Conservation (phyloP, 1,140 invertebrate genomes). For the Drosophila dunni region DNA sequence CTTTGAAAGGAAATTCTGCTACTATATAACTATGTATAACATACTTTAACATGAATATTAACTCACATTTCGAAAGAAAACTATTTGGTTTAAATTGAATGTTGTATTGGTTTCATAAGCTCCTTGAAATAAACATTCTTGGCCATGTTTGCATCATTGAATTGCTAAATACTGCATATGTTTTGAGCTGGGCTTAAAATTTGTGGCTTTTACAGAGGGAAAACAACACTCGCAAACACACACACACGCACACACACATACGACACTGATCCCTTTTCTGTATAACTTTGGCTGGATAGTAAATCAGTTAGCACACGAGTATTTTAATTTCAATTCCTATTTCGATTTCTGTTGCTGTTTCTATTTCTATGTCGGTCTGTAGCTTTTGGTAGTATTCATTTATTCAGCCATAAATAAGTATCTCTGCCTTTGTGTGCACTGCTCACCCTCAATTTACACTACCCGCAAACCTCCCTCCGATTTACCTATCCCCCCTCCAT, state of each 20-base stretch:
- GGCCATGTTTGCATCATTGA: too few species aligned
- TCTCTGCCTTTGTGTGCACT: background rate
- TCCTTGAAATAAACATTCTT: too few species aligned
- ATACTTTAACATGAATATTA: too few species aligned
- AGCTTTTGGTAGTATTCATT: constrained; percentile 18
- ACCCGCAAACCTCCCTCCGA: too few species aligned
- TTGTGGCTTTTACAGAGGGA: background rate
- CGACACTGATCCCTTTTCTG: background rate
- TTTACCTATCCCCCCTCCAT: background rate
- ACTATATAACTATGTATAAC: too few species aligned
- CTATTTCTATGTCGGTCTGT: background rate
- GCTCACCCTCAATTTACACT: constrained; percentile 12
- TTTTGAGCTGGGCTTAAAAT: too few species aligned
- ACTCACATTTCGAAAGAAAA: too few species aligned
- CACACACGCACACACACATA: background rate
- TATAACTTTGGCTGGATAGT: background rate
- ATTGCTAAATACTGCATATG: too few species aligned
- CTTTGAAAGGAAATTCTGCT: too few species aligned
- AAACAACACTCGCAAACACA: constrained; percentile 4
- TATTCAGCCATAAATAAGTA: constrained; percentile 38
- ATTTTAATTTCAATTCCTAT: background rate
- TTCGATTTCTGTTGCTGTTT: constrained; percentile 8
- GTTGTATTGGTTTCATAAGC: too few species aligned
- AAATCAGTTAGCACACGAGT: constrained; percentile 4
- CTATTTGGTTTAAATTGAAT: too few species aligned